These are phyloP conservation scores for Rhagoletis zephyria DNA, from an alignment of 1,140 invertebrate species.

Conservation along the genomic window DNA sequence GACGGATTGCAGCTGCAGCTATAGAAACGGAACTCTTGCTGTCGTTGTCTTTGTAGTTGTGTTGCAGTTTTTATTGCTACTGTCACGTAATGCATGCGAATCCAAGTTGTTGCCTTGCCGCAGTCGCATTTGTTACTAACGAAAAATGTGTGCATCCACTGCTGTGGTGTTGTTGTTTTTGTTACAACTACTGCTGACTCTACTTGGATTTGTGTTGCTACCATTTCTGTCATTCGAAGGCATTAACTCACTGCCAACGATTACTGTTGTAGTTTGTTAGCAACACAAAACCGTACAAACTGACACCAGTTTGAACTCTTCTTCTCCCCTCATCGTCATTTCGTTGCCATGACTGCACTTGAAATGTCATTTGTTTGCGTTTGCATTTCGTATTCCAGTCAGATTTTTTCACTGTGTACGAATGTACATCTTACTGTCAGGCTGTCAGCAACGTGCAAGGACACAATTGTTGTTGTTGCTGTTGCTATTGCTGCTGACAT, in stretches of 20 bases:
- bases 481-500: slow-evolving; percentile 53
- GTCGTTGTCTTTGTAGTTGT: too few species aligned
- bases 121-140: neutral
- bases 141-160: neutral
- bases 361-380: slow-evolving; percentile 40
- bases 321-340: neutral
- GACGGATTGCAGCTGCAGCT: slow-evolving; percentile 43
- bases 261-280: too few species aligned
- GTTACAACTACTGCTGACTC: neutral
- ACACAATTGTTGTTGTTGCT: too few species aligned
- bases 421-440: slow-evolving; percentile 36
- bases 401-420: slow-evolving; percentile 28
- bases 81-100: slow-evolving; percentile 46
- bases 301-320: neutral
- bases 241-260: neutral
- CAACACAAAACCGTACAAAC: neutral
- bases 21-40: neutral
- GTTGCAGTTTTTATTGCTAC: slow-evolving; percentile 27
- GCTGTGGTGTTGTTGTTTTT: neutral
- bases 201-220: neutral
- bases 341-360: neutral
- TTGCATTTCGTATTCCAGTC: slow-evolving; percentile 41
- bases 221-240: neutral
- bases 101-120: slow-evolving; percentile 29
- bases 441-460: slow-evolving; percentile 32